Base-by-base conservation (phyloP, 2,113 vertebrate genomes). In the Parotia lawesii region DNA sequence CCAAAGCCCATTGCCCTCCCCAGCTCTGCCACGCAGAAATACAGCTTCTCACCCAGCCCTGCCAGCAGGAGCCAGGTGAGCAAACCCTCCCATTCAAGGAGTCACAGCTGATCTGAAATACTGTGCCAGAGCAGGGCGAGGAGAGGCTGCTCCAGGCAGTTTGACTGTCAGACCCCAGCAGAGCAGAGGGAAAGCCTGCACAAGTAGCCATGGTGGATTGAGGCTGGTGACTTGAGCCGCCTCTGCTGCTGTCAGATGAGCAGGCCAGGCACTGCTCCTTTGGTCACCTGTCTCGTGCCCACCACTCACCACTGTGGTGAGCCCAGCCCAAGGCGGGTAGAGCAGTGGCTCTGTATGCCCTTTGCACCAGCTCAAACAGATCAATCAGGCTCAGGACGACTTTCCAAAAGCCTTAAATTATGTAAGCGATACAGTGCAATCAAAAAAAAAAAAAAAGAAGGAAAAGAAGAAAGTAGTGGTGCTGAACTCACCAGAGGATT, bases 331-430 rank as follows among this genome's bases (percentile, higher is more conserved):
- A 71, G 48, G 5, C 11, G 51, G 40, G 69, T 29, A 31, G 56
- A 40, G 21, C 44, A 23, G 25, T 12, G n/a, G 21, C 24, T 81
- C 54, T 29, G 5, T 10, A 6, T 1, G 15, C 38, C 78, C 60
- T 88, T 85, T 83, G 72, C 64, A 57, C 87, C 72, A 48, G 8
- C 73, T 91, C 71, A 83, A 40, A 93, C 75, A 84, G 60, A 90
- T 75, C 72, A 27, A 4, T 84, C 69, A 62, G 42, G 57, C 53
- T 69, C 6, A 2, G 48, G 78, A 50, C 21, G 70, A 29, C 67
- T 85, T 87, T 67, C 51, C 56, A 15, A 70, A 87, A 85, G 25
- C 37, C 40, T 21, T 79, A 31, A 62, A 70, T 76, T 81, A 62
- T 23, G 28, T 56, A 79, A 83, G 24, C 0, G 1, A 28, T 51